Base-by-base conservation (phyloP, 1,140 invertebrate species). In the Holotrichia oblita region DNA sequence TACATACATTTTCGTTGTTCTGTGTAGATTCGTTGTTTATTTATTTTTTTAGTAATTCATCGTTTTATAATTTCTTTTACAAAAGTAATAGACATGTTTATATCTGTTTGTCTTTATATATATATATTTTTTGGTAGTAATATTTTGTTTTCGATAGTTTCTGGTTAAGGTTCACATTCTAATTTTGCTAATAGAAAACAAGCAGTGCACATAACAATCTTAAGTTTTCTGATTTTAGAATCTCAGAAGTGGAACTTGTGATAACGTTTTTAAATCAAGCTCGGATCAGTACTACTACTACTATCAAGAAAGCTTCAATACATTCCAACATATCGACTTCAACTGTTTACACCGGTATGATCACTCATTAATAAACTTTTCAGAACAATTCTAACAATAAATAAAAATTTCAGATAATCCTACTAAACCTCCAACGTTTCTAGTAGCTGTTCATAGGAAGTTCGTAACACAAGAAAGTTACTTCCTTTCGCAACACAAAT, bases 401-500 rank as follows among this genome's bases (percentile, higher is more conserved):
- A n/a, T n/a, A n/a, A 44, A 14, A 2, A 55, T 55, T 80, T 17
- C 61, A 80, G 81, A 80, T 76, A 78, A 76, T 73, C 78, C 80
- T 0, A 76, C 59, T 3, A 83, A 82, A 77, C 80, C 75, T 61
- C 86, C 86, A 7, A 83, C 79, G 6, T 94, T 94, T 85, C 87
- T 95, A 27, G 89, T 95, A 76, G 94, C 93, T 0, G 91, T 95
- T 17, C 94, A 95, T 87, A 90, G 94, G 77, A 96, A 96, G 83
- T 91, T 94, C 88, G 92, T 93, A 2, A 89, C 93, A 6, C 93
- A 94, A 88, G 95, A 96, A 83, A 90, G 91, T 8, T 96, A 96
- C 87, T 96, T 96, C 87, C 87, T 96, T 48, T 94, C 94, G 27
- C 92, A 93, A 83, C 94, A 96, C 87, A 95, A 95, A 85, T 91